Percentiles rank a stretch among this genome's conserved stretches.
These are phyloP conservation scores for Cordilura impudica DNA, from an alignment of 2,888 invertebrate genomes.

Conservation along the genomic window DNA sequence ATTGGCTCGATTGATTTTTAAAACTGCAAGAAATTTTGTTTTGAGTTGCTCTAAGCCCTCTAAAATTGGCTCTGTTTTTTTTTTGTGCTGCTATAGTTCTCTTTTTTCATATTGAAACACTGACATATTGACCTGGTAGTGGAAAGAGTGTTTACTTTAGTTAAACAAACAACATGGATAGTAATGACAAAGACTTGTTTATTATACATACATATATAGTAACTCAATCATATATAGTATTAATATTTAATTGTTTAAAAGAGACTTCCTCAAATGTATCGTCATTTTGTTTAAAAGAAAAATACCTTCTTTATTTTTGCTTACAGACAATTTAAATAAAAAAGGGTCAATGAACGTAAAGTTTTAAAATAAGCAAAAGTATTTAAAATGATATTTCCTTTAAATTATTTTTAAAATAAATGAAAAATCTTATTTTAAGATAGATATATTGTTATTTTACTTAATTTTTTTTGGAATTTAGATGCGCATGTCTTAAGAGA, in stretches of 20 bases:
- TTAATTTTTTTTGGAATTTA: background rate
- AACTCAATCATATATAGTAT: background rate
- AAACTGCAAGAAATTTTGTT: background rate
- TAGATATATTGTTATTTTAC: background rate
- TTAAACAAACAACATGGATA: background rate
- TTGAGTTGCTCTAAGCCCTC: too few relatives aligned
- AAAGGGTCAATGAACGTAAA: background rate
- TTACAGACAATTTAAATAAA: background rate
- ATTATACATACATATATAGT: background rate
- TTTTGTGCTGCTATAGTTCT: too few relatives aligned
- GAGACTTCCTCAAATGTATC: too few relatives aligned
- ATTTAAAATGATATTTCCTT: too few relatives aligned
- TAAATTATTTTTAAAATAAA: background rate
- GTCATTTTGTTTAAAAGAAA: background rate
- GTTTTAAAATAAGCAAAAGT: too few relatives aligned
- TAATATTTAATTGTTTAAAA: background rate
- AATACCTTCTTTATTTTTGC: background rate
- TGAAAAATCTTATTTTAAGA: background rate
- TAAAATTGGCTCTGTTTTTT: background rate
- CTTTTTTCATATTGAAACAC: background rate
- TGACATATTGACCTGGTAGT: constrained; percentile 31
- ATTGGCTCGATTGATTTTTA: background rate
- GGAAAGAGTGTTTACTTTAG: background rate
- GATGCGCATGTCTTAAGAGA: constrained; percentile 35
- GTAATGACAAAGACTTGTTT: background rate